Evolutionary conservation across 2,113 vertebrate species (phyloP), one percentile per base, ranked within the genome.

Genomic region (Vimba vimba): DNA sequence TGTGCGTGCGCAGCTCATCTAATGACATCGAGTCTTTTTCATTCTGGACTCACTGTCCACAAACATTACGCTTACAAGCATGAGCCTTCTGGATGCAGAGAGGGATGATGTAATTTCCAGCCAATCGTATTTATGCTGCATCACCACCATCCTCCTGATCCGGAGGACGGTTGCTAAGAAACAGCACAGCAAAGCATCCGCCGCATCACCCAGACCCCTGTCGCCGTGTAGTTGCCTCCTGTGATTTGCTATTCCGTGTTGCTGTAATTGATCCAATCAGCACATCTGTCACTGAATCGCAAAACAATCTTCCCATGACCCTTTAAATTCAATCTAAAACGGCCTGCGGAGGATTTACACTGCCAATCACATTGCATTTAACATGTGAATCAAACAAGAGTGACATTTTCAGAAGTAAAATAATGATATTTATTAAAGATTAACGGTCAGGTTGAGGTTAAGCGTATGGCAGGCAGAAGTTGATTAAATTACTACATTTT

Each of bases 71-170:
- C 92, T 93, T 93, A 91, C 75, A 90, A 92, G 33, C 23, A 36
- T 91, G 85, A 91, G 92, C 90, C 90, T 93, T 91, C 89, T 90
- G 85, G 89, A 73, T 78, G 50, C 75, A 45, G 57, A 84, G 81
- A 79, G 68, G 87, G 86, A 94, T 95, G 94, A 96, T 94, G 94
- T 96, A 92, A 96, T 93, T 89, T 91, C 89, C 86, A 91, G 88
- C 95, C 95, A 96, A 95, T 96, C 93, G 93, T 90, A 92, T 92
- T 93, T 91, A 88, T 85, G 90, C 94, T 93, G 93, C 94, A 95
- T 93, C 90, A 92, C 89, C 69, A 89, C 91, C 85, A 91, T 92
- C 93, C 93, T 94, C 91, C 89, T 88, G 43, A 87, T 89, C 90
- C 86, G 47, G 68, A 83, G 74, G 69, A 86, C 4, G 76, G 94